Evolutionary conservation across 2,888 invertebrate species (phyloP).

Genomic region (Podabrus alpinus): DNA sequence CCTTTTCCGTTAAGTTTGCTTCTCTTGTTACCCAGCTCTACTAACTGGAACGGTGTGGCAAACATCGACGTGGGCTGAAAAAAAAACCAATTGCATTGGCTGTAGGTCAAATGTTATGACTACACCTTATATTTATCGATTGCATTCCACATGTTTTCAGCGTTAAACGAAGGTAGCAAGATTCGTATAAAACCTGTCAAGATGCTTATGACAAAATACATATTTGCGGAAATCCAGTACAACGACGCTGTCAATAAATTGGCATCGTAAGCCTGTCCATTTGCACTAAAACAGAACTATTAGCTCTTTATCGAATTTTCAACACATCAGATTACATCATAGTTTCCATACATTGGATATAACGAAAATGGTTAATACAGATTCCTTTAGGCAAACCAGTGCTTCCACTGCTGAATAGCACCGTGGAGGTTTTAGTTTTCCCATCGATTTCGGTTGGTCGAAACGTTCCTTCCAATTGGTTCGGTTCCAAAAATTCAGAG

Average conservation of each 20-base stretch:
- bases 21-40: background rate
- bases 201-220: slow-evolving; percentile 3
- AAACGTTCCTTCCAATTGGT: slow-evolving; percentile 28
- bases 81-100: background rate
- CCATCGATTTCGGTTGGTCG: slow-evolving; percentile 19
- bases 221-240: slow-evolving; percentile 29
- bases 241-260: slow-evolving; percentile 24
- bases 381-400: slow-evolving; percentile 41
- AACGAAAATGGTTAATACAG: slow-evolving; percentile 33
- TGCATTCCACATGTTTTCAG: slow-evolving; percentile 19
- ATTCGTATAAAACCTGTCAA: slow-evolving; percentile 20
- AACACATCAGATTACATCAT: background rate
- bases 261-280: background rate
- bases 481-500: slow-evolving; percentile 8
- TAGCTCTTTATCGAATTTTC: background rate
- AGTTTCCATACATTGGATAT: background rate
- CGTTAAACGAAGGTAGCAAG: slow-evolving; percentile 20
- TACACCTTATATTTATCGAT: slow-evolving; percentile 25
- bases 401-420: slow-evolving; percentile 41
- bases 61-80: background rate
- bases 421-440: slow-evolving; percentile 28
- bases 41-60: background rate
- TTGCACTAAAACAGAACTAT: background rate
- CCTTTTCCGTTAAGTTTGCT: background rate
- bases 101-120: background rate